phyloP scores from a whole-genome alignment of 2,113 vertebrate species.

The Pomatostomus ruficeps region DNA sequence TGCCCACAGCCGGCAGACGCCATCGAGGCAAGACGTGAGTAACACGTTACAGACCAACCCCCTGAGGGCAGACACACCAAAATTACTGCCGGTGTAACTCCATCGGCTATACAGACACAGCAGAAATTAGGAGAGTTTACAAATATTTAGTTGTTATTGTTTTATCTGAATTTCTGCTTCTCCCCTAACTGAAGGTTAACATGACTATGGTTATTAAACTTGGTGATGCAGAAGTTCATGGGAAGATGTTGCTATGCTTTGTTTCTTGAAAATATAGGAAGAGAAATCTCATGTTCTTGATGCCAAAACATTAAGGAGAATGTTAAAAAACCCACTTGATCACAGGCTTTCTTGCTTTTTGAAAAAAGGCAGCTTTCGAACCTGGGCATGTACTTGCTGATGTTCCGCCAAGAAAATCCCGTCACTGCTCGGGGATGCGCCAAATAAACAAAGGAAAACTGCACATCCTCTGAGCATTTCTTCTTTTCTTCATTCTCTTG shows the following conservation, averaged over 20 bases:
- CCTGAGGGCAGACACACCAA: conserved; percentile 67
- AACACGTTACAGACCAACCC: conserved; percentile 94
- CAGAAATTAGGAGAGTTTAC: not conserved
- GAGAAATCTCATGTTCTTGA: not conserved
- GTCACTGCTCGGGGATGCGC: conserved; percentile 93
- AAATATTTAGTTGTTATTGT: not conserved
- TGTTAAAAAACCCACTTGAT: not conserved
- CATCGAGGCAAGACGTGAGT: conserved; percentile 93
- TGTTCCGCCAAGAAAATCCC: conserved; percentile 97
- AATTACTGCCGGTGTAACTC: not conserved
- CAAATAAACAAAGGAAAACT: conserved; percentile 96
- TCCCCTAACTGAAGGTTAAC: not conserved
- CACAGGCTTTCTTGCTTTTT: not conserved
- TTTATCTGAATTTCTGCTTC: not conserved
- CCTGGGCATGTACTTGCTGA: conserved; percentile 97
- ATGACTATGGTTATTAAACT: not conserved
- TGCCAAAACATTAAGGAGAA: not conserved
- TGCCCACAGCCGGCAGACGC: conserved; percentile 93
- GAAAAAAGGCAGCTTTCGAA: conserved; percentile 6
- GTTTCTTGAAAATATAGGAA: not conserved
- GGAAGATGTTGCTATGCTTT: not conserved
- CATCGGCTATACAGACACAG: not conserved
- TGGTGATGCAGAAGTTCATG: not conserved
- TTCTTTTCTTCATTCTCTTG: conserved; percentile 86
- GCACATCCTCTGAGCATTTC: conserved; percentile 52